phyloP scores from a whole-genome alignment of 1,140 invertebrate species.

The Daktulosphaira vitifoliae region DNA sequence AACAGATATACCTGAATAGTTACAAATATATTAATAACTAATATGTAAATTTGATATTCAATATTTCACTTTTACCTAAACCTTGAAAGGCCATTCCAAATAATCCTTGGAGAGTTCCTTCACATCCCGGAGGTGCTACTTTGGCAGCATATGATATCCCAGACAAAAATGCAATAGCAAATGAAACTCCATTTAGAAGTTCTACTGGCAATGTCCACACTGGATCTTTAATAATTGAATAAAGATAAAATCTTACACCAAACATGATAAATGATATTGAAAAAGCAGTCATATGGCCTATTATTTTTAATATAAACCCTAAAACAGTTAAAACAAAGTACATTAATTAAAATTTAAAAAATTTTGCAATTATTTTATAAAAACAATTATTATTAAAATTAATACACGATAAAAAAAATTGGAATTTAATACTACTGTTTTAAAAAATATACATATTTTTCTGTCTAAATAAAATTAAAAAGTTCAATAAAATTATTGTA shows the following conservation, averaged over 20 bases:
- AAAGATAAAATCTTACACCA: slow-evolving; percentile 65
- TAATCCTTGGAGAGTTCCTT: slow-evolving; percentile 75
- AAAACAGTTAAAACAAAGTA: too few species aligned
- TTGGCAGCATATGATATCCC: slow-evolving; percentile 81
- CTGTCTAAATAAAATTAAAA: too few species aligned
- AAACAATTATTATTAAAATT: too few species aligned
- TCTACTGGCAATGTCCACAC: slow-evolving; percentile 79
- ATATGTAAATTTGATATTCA: not conserved
- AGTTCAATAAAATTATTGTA: too few species aligned
- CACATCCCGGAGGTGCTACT: slow-evolving; percentile 72
- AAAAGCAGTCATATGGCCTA: slow-evolving; percentile 64
- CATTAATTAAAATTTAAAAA: too few species aligned
- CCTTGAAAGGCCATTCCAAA: slow-evolving; percentile 81
- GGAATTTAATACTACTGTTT: too few species aligned
- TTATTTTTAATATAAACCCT: not conserved
- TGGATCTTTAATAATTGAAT: slow-evolving; percentile 67
- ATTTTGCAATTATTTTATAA: too few species aligned
- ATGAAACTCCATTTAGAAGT: slow-evolving; percentile 63
- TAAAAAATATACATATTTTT: too few species aligned
- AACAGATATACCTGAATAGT: not conserved
- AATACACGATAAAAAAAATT: too few species aligned
- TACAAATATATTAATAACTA: not conserved
- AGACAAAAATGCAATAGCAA: slow-evolving; percentile 54
- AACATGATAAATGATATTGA: slow-evolving; percentile 65
- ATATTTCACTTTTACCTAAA: slow-evolving; percentile 48